Percentiles rank a stretch among this genome's conserved stretches.
Evolutionary conservation across 2,888 invertebrate genomes (phyloP).

Genomic region (Thalpophila matura): DNA sequence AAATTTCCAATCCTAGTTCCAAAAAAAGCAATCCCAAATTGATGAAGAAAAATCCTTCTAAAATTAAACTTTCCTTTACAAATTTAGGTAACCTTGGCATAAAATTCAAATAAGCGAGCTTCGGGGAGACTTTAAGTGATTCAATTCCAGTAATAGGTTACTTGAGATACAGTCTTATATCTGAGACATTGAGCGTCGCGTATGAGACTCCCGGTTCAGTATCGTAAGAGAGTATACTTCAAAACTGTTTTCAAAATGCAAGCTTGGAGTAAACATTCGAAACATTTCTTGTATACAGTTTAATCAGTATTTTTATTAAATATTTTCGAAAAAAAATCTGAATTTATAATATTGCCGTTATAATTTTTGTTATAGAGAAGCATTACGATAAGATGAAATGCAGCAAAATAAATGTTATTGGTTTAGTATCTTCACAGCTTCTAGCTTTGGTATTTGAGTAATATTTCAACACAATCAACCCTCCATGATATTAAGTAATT

Average conservation of each 20-base stretch:
- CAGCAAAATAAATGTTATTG: too few relatives aligned
- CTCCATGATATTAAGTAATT: too few relatives aligned
- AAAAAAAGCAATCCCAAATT: slow-evolving; percentile 36
- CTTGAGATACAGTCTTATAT: slow-evolving; percentile 57
- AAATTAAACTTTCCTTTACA: slow-evolving; percentile 54
- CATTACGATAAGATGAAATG: too few relatives aligned
- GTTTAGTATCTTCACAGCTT: too few relatives aligned
- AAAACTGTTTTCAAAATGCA: slow-evolving; percentile 26
- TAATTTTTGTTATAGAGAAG: too few relatives aligned
- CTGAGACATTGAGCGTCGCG: slow-evolving; percentile 9
- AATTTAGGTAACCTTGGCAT: slow-evolving; percentile 56
- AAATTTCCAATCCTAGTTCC: slow-evolving; percentile 16
- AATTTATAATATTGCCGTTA: too few relatives aligned
- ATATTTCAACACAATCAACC: too few relatives aligned
- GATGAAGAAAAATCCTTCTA: slow-evolving; percentile 45
- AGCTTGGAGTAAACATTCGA: slow-evolving; percentile 15
- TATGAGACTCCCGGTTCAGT: slow-evolving; percentile 14
- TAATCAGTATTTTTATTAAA: too few relatives aligned
- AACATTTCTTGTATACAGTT: neutral
- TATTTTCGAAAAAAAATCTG: too few relatives aligned
- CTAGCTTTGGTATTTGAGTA: too few relatives aligned
- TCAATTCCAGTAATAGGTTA: slow-evolving; percentile 70
- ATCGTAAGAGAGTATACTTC: slow-evolving; percentile 16
- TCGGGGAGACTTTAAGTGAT: slow-evolving; percentile 62
- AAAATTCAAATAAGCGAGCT: slow-evolving; percentile 63